Base-by-base conservation (phyloP, 2,888 invertebrate species). In the Lathronympha strigana region DNA sequence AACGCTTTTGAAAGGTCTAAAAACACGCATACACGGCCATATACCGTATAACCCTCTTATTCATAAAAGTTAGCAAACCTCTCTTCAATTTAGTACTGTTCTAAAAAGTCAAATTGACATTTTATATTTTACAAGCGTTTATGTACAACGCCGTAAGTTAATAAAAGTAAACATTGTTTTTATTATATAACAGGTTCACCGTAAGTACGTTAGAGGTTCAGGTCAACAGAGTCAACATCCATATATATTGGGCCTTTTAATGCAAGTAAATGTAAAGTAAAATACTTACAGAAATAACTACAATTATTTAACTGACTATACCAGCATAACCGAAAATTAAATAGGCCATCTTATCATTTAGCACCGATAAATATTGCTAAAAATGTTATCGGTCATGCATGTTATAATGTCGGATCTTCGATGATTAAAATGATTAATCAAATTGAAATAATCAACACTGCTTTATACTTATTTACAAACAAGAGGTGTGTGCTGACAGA, bases 281-380 rank as follows among this genome's bases (percentile, higher is more conserved):
- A 40, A 6, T 40, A 15, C 15, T 8, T 5, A 8, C 28, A 40
- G 17, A 40, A 40, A 40, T 40, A 40, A 15, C 2, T 17, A 40
- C 8, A 38, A 4, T n/a, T 4, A 5, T n/a, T 8, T 15, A 40
- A 2, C 36, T 36, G 36, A 36, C 13, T 28, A 8, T 1, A 40
- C 40, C 17, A 5, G 36, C 15, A 19, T 19, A 43, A 11, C 9
- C 19, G 6, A 36, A n/a, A 19, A 62, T 47, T 11, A 19, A 19
- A 25, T 54, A 53, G 62, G 54, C 25, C 38, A 61, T 61, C 50
- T 58, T 50, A 61, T 50, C 61, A 50, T 17, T 47, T 53, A 53
- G 43, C 43, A 43, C 31, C 21, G 43, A 8, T 40, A 43, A 28
- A 25, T 19, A 51, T 25, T 40, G 38, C 4, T 53, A 21, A 17